These are phyloP conservation scores for Candidula unifasciata DNA, from an alignment of 2,888 invertebrate species.

Conservation along the genomic window DNA sequence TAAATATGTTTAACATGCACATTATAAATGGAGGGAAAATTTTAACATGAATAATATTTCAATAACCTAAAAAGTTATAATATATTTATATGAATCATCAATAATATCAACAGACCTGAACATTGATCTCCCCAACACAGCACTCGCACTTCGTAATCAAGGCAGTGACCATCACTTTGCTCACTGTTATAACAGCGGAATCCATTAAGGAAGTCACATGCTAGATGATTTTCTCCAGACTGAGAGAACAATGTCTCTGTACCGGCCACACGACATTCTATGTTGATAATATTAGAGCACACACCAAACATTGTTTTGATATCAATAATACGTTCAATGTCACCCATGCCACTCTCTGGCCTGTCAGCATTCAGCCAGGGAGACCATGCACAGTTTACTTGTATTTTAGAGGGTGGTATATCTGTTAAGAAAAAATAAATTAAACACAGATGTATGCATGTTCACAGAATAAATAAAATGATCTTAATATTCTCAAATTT, in stretches of 20 bases:
- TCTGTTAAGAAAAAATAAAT: background rate
- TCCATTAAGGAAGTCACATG: conserved; percentile 69
- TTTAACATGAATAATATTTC: background rate
- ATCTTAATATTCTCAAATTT: no score
- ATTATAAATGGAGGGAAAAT: no score
- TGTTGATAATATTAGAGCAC: conserved; percentile 42
- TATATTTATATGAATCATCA: background rate
- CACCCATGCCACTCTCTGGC: conserved; percentile 57
- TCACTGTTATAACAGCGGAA: conserved; percentile 70
- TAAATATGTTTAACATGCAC: no score
- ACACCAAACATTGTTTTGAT: conserved; percentile 44
- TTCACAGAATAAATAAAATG: no score
- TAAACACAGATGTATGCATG: background rate
- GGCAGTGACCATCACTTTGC: conserved; percentile 64
- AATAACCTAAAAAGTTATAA: background rate
- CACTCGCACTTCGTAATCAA: conserved; percentile 73
- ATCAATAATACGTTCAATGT: conserved; percentile 38
- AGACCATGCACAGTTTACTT: conserved; percentile 69
- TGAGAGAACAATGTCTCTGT: conserved; percentile 59
- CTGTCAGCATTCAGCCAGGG: conserved; percentile 66
- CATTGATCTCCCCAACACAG: conserved; percentile 63
- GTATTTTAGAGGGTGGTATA: conserved; percentile 52
- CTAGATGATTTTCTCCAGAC: conserved; percentile 64
- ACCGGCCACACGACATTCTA: conserved; percentile 65
- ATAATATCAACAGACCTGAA: conserved; percentile 26